Evolutionary conservation across 64 coral and sea anemone genomes (phyloP), one percentile per base, ranked within the genome.

Genomic region (Montipora capricornis): DNA sequence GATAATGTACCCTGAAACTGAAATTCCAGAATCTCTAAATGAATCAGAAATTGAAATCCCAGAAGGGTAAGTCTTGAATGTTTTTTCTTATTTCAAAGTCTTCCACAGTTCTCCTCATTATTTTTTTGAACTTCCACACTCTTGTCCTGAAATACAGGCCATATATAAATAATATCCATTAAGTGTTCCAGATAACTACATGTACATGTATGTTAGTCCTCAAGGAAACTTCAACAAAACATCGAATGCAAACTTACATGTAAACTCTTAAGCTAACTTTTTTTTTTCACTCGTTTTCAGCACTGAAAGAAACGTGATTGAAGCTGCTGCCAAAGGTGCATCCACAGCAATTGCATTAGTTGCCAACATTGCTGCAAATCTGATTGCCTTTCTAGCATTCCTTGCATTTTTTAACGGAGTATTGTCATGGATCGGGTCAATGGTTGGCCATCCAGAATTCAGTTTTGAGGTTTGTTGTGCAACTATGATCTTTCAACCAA

Each of bases 371-470:
- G 97, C 97, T 80, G 97, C 95, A 17, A 99, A 99, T 80, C 77
- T 99, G 66, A 99, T 99, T 86, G 97, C 97, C 62, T 99, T 99
- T 75, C 87, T 96, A 89, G 97, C 97, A 15, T 99, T 99, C 66
- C 78, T 99, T 81, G 89, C 89, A 20, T 99, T 96, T 76, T 86
- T 99, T 87, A 95, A 99, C 93, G 97, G 94, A 14, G 37, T 96
- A 0, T 82, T 99, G 20, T 96, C 97, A 1, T 99, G 95, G 87
- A n/a, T 99, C 89, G 94, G 94, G 46, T 99, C 97, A 26, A 99
- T 96, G 97, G 97, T 96, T 80, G 94, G 92, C 5, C 73, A 92
- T 47, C 97, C 97, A 47, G 97, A 99, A 66, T 47, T 99, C 15
- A 94, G 84, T 37, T 98, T 98, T 71, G 92, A 98, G 97, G 97